Evolutionary conservation across 2,113 vertebrate species (phyloP), one percentile per base, ranked within the genome.

Genomic region (Alligator sinensis): DNA sequence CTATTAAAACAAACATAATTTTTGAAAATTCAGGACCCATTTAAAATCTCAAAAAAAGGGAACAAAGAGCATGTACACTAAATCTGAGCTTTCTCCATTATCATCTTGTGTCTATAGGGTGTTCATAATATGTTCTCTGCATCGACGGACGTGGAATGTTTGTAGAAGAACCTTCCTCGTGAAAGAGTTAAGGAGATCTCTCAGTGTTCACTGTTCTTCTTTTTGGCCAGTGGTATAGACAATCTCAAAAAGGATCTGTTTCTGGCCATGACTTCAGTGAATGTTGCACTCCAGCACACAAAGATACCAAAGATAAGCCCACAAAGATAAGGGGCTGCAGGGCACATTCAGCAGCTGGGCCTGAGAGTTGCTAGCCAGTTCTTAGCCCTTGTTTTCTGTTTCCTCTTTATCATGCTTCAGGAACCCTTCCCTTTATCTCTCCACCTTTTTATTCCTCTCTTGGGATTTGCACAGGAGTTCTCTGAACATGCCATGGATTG

Each of bases 201-300:
- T 63, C 0, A 0, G 1, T 0, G 1, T 17, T 61, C 0, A 0
- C 34, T 3, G 6, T 24, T 2, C 57, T 81, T 38, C 2, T n/a
- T 18, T 2, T 22, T 0, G 0, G 7, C n/a, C n/a, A 11, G 5
- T 74, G 11, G 4, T 34, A 24, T 47, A 34, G 25, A 17, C 2
- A 38, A 2, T 9, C 10, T 70, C 5, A 5, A 19, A 1, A 66
- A 19, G 60, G 5, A 74, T 28, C 1, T 78, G 57, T 5, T 16
- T 8, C 78, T n/a, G 13, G 18, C 11, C 11, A 6, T 30, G 24
- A 17, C 21, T 84, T 18, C 55, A 84, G n/a, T 1, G 0, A n/a
- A 55, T 88, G 4, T n/a, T 18, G 25, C n/a, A n/a, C 19, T 5
- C 19, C 9, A 12, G 19, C 21, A 60, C 30, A n/a, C 30, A n/a